Base-by-base conservation (phyloP, 2,888 invertebrate genomes). In the Pachydiplax longipennis region DNA sequence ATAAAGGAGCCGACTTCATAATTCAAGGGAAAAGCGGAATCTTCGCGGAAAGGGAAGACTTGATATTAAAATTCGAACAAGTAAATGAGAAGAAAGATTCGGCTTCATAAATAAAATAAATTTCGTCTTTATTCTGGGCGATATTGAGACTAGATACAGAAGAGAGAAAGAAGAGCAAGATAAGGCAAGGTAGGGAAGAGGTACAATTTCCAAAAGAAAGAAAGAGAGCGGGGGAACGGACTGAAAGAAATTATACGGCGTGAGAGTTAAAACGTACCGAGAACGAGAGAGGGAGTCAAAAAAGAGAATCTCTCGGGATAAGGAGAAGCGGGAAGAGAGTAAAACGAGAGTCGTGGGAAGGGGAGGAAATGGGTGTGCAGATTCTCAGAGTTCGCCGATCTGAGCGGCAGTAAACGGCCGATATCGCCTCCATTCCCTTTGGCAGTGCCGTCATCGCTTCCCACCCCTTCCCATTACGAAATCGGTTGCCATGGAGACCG, bases 381-480 rank as follows among this genome's bases (percentile, higher is more conserved):
- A 83, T 53, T 25, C 53, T 35, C 31, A 53, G 53, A 53, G 53
- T 35, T 83, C 53, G 58, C 53, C 83, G 83, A 83, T 82, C 48
- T 82, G 44, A 58, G 35, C 83, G 83, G 83, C 58, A 83, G 58
- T 83, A 83, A 83, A 83, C 83, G 83, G 58, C 58, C 83, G 83
- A 83, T 83, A 58, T 53, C 83, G 58, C 58, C 5, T 40, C 83
- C 58, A 44, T 58, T 35, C 83, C 58, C 83, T 58, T 35, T 35
- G 15, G 83, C 83, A 83, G 35, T 12, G 83, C 53, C 35, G 83
- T 53, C 82, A 53, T 31, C 82, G 25, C 25, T 4, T 48, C 53
- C 13, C 48, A 37, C 58, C 31, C 5, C 25, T 58, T 22, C 58
- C 58, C 83, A 83, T 83, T 58, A 31, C 58, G 31, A 48, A 61